Evolutionary conservation across 2,797 vertebrate genomes (phyloP), one percentile per base, ranked within the genome.

Genomic region (Nasua narica): DNA sequence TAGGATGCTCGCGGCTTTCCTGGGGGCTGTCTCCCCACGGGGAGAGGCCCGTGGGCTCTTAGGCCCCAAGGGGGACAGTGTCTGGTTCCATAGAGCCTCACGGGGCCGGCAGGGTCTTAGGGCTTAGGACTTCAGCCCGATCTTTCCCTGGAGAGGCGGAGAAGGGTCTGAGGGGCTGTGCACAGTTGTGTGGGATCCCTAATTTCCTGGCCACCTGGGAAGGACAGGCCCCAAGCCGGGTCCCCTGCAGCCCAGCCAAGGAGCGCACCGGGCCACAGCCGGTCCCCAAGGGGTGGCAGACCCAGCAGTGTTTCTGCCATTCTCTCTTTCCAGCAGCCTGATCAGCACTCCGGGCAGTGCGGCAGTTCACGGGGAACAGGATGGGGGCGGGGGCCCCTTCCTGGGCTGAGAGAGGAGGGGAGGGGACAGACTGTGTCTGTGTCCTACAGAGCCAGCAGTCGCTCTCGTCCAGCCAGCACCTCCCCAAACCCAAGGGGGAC

Each of bases 361-460:
- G 35, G 8, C 23, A 14, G 43, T 52, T 65, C 0, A 1, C 0
- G 18, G 2, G 65, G 77, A n/a, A 50, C 29, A 4, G 23, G 48
- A 16, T 25, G 7, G 40, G 32, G 23, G 23, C 16, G 37, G 43
- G 0, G 4, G 50, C 3, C 65, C 54, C n/a, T 32, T 54, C 43
- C 52, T 13, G 6, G 48, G 27, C 19, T 0, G 43, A 16, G 40
- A 32, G 69, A 27, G n/a, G 5, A 29, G 6, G 25, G 56, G 27
- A 7, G 6, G 48, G 76, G 40, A 67, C 76, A 23, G 76, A 37
- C 43, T 0, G 1, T 56, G 37, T 92, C 81, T 18, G 23, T 74
- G 46, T 96, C 78, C 77, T 4, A 3, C 67, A 99, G 99, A 99
- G 99, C 56, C 99, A 99, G 97, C 99, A 99, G 89, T 98, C 98